Conservation (phyloP, 2,888 invertebrate species). For the Choristoneura rosaceana region DNA sequence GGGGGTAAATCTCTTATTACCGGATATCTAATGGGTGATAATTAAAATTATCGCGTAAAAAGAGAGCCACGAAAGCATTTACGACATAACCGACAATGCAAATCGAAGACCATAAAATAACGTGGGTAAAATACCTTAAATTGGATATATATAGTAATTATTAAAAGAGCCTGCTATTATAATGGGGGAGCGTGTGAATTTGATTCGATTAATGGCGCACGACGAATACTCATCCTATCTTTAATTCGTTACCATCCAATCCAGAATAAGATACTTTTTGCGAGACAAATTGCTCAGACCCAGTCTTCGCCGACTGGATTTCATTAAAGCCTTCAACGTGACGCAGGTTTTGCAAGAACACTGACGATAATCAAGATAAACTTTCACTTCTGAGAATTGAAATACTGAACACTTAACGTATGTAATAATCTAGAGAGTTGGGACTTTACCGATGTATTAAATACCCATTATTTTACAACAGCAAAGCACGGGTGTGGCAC, state of each 20-base stretch:
- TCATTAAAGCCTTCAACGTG: constrained; percentile 36
- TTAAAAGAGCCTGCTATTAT: constrained; percentile 14
- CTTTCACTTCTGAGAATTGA: constrained; percentile 40
- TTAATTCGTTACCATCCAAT: constrained; percentile 19
- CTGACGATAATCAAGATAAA: constrained; percentile 38
- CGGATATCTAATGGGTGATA: neutral
- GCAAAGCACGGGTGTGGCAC: neutral
- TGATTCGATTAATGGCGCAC: constrained; percentile 37
- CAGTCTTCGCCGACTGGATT: constrained; percentile 25
- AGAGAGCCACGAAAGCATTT: constrained; percentile 7
- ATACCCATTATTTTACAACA: constrained; percentile 11
- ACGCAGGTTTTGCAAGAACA: constrained; percentile 36
- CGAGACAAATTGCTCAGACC: constrained; percentile 19
- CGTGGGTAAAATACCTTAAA: constrained; percentile 14
- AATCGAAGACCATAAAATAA: constrained; percentile 24
- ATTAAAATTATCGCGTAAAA: neutral
- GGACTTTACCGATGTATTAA: neutral
- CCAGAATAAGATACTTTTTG: constrained; percentile 30
- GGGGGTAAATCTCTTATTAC: neutral
- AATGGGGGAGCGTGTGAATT: constrained; percentile 32
- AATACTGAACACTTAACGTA: constrained; percentile 24
- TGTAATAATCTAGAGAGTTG: constrained; percentile 24
- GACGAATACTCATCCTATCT: constrained; percentile 38
- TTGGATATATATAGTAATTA: constrained; percentile 17
- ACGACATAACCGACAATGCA: constrained; percentile 30